These are phyloP conservation scores for Capromys pilorides DNA, from an alignment of 2,797 vertebrate species.

Conservation along the genomic window DNA sequence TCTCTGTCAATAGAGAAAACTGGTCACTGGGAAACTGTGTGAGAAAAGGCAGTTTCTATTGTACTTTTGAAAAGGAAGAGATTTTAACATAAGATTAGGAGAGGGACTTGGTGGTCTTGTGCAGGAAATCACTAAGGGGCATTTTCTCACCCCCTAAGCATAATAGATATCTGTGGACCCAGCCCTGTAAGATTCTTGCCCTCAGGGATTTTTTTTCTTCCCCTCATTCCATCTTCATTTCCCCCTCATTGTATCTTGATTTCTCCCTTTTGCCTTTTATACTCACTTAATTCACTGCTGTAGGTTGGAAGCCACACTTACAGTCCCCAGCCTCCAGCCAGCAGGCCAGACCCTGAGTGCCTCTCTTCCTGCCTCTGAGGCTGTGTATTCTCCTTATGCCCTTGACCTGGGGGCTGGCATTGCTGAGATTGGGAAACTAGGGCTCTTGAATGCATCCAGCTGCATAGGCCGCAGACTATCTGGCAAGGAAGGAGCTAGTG, in stretches of 20 bases:
- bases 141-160: not conserved
- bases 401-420: not conserved
- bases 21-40: not conserved
- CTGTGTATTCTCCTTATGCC: not conserved
- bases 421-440: not conserved
- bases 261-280: not conserved
- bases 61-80: not conserved
- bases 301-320: not conserved
- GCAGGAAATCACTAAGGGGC: not conserved
- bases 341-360: too few relatives aligned
- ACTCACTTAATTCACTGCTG: not conserved
- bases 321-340: not conserved
- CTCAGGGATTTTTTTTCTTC: not conserved
- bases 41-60: not conserved
- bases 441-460: not conserved
- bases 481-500: not conserved
- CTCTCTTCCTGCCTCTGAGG: not conserved
- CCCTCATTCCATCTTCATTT: not conserved
- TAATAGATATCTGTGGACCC: not conserved
- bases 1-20: not conserved
- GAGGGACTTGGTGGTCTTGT: too few relatives aligned
- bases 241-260: not conserved
- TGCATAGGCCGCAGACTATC: not conserved
- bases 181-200: not conserved
- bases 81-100: not conserved